Evolutionary conservation across 53 echinoderm and acorn worm genomes (phyloP).

Genomic region (Echinarachnius parma): DNA sequence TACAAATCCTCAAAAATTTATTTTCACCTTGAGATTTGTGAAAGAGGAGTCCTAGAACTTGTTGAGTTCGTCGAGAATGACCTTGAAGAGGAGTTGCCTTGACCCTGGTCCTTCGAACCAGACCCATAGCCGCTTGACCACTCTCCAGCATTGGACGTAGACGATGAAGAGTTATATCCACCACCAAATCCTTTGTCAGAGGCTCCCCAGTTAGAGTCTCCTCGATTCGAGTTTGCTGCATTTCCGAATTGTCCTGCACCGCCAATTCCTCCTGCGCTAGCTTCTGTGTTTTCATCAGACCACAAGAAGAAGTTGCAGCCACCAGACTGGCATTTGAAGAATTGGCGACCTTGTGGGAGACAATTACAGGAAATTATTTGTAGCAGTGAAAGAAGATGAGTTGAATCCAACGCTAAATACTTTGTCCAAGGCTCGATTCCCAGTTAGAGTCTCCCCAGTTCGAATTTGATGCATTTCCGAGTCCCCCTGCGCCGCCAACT

Average conservation of each 20-base stretch:
- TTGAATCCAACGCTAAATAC: too few relatives aligned
- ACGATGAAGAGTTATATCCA: conserved; percentile 20
- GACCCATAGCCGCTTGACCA: conserved; percentile 64
- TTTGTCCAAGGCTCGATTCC: too few relatives aligned
- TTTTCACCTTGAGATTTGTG: conserved; percentile 19
- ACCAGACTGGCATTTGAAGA: conserved; percentile 80
- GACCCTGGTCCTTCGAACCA: conserved; percentile 46
- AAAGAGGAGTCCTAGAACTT: conserved; percentile 10
- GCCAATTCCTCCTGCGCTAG: background rate
- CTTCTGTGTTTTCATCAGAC: conserved; percentile 57
- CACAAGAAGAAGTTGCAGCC: conserved; percentile 96
- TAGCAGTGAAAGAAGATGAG: too few relatives aligned
- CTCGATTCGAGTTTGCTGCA: background rate
- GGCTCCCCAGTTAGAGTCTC: background rate
- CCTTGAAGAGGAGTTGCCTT: conserved; percentile 17
- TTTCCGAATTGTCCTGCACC: conserved; percentile 2
- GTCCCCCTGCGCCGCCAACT: too few relatives aligned
- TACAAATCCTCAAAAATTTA: too few relatives aligned
- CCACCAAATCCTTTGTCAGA: conserved; percentile 27
- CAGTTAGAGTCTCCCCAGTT: too few relatives aligned
- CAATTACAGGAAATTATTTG: too few relatives aligned
- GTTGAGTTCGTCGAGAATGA: conserved; percentile 28
- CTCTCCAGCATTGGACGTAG: conserved; percentile 13
- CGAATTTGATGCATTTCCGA: too few relatives aligned
- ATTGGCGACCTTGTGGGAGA: conserved; percentile 73